Evolutionary conservation across 2,888 invertebrate species (phyloP).

Genomic region (Polylopha cassiicola): DNA sequence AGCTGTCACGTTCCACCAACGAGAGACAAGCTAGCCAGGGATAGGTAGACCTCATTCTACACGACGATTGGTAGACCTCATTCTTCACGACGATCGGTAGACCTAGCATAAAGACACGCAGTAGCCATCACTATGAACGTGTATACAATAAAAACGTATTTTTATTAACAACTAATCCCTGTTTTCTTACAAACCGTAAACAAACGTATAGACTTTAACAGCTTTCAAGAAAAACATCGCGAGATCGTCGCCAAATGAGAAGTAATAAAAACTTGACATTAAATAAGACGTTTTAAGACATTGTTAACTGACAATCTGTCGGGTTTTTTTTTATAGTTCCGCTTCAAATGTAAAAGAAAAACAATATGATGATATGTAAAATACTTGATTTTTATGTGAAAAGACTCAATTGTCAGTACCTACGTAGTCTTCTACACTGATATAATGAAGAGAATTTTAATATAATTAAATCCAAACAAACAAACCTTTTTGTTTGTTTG

Average conservation of each 20-base stretch:
- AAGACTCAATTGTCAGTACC: too few species aligned
- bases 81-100: too few species aligned
- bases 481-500: too few species aligned
- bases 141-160: slow-evolving; percentile 1
- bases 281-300: slow-evolving; percentile 17
- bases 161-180: slow-evolving; percentile 18
- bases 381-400: too few species aligned
- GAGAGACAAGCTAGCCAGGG: too few species aligned
- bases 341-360: slow-evolving; percentile 1
- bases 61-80: too few species aligned
- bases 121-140: not conserved
- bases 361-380: not conserved
- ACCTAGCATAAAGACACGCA: too few species aligned
- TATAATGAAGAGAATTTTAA: too few species aligned
- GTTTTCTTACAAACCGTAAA: slow-evolving; percentile 15
- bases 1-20: too few species aligned
- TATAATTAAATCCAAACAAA: too few species aligned
- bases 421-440: too few species aligned
- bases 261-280: slow-evolving; percentile 17
- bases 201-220: slow-evolving; percentile 18
- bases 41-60: too few species aligned
- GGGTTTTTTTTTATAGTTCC: slow-evolving; percentile 10
- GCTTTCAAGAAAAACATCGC: slow-evolving; percentile 10
- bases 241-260: slow-evolving; percentile 3
- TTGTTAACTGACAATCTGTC: slow-evolving; percentile 7